Percentiles rank a stretch among this genome's conserved stretches.
These are phyloP conservation scores for Cacoxenus indagator DNA, from an alignment of 2,888 invertebrate species.

Conservation along the genomic window DNA sequence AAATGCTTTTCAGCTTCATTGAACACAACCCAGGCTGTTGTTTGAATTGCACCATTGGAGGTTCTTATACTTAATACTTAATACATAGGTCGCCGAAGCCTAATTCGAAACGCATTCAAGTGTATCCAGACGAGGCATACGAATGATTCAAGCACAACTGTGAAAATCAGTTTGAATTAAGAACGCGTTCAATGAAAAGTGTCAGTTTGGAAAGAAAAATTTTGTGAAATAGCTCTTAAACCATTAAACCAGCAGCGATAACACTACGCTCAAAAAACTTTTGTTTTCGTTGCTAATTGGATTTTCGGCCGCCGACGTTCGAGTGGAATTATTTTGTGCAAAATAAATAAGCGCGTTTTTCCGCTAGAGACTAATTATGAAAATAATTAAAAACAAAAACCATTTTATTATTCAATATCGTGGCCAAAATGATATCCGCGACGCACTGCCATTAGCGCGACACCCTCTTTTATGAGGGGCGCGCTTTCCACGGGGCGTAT, in stretches of 20 bases:
- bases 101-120: constrained; percentile 6
- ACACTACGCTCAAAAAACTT: neutral
- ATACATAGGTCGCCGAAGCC: too few species aligned
- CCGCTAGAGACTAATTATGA: constrained; percentile 10
- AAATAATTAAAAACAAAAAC: constrained; percentile 10
- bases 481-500: neutral
- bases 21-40: too few species aligned
- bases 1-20: too few species aligned
- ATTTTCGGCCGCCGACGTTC: too few species aligned
- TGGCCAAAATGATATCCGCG: neutral
- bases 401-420: neutral
- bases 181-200: neutral
- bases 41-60: too few species aligned
- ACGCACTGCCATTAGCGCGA: neutral
- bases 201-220: too few species aligned
- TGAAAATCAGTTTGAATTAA: neutral
- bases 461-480: neutral
- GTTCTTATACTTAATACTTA: too few species aligned
- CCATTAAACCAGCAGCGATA: too few species aligned
- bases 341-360: neutral
- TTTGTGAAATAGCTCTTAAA: too few species aligned
- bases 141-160: too few species aligned
- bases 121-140: neutral
- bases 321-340: neutral
- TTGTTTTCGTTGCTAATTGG: neutral